A percentile compares a stretch with the other conserved stretches of the same genome.
phyloP scores from a whole-genome alignment of 2,888 invertebrate genomes.

The Cetonia aurata region DNA sequence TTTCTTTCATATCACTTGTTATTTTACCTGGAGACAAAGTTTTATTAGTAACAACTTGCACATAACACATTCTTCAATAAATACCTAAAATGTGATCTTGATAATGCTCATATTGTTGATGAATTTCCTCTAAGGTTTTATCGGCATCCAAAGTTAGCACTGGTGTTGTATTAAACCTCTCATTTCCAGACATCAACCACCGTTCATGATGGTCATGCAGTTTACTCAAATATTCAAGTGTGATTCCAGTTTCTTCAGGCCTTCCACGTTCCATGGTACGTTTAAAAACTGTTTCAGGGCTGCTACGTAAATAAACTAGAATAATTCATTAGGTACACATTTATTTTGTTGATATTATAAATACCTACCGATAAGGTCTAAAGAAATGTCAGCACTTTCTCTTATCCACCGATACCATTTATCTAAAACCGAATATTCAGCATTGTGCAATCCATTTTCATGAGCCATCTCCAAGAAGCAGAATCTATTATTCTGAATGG shows the following conservation, averaged over 20 bases:
- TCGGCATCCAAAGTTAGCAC: conserved; percentile 79
- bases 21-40: conserved; percentile 2
- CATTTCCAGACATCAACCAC: conserved; percentile 72
- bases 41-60: too few species aligned
- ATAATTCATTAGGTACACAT: conserved; percentile 45
- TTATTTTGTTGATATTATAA: conserved; percentile 22
- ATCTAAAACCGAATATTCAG: conserved; percentile 85
- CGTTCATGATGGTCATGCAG: conserved; percentile 83
- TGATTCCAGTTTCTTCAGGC: conserved; percentile 84
- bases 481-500: conserved; percentile 83
- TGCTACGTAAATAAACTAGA: conserved; percentile 77
- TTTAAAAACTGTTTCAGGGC: conserved; percentile 75
- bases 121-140: conserved; percentile 74
- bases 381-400: conserved; percentile 78
- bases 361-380: conserved; percentile 85
- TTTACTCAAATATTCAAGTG: conserved; percentile 83
- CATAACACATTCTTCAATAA: background rate
- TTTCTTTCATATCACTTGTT: background rate
- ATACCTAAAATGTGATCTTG: conserved; percentile 69
- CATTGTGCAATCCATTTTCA: conserved; percentile 76
- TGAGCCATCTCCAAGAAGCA: conserved; percentile 84
- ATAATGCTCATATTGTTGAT: conserved; percentile 74
- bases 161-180: conserved; percentile 61
- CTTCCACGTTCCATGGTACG: conserved; percentile 82
- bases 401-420: conserved; percentile 90